Evolutionary conservation across 2,797 vertebrate genomes (phyloP), one percentile per base, ranked within the genome.

Genomic region (Sebastiscus albofasciatus): DNA sequence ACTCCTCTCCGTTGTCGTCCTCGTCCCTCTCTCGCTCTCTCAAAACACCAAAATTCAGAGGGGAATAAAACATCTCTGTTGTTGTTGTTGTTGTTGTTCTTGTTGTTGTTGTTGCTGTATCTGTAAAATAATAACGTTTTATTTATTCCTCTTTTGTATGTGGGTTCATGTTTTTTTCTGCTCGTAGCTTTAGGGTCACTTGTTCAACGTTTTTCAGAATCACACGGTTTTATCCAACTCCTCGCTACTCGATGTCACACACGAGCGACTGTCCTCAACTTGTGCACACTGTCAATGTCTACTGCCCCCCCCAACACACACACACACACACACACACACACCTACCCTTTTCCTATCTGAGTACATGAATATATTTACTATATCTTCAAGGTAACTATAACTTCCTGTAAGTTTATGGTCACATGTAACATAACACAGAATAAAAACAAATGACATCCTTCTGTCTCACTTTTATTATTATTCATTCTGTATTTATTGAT

Each of bases 341-440:
- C 62, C 11, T 5, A 4, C 60, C 67, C 58, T 54, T 78, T 84
- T 72, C 81, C 75, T 85, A 82, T 87, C 75, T 27, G 36, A 86
- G 22, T 75, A 93, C 89, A 79, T 85, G 76, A 87, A 79, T 87
- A 90, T 91, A 92, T 91, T 83, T 75, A 89, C 70, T 90, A 80
- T 94, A 90, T 94, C 83, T 89, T 89, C 87, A 90, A 89, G 83
- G 90, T 88, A 92, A 92, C 87, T 85, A 84, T 91, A 87, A 87
- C 91, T 90, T 93, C 85, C 81, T 92, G 83, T 81, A 93, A 88
- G 90, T 88, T 90, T 85, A 90, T 90, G 80, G 89, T 92, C 86
- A 91, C 86, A 80, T 94, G 92, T 95, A 94, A 94, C 89, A 90
- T 87, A 85, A 92, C 89, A 91, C 83, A 85, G 77, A 95, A 95